phyloP scores from a whole-genome alignment of 2,113 vertebrate genomes.

The Pedionomus torquatus region DNA sequence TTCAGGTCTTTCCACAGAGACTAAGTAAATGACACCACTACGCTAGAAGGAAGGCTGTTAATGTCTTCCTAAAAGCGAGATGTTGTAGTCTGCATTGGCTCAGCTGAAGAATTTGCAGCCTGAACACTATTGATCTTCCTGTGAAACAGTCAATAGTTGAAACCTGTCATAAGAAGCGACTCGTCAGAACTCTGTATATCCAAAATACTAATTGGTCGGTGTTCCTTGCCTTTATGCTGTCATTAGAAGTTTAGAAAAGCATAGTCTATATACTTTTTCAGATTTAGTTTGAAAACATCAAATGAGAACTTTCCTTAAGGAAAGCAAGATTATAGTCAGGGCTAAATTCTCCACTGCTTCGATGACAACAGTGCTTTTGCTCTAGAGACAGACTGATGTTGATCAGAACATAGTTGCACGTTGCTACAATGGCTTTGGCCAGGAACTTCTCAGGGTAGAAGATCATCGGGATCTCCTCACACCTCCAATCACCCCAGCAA shows the following conservation, averaged over 20 bases:
- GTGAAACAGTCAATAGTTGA: constrained; percentile 20
- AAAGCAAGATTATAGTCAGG: background rate
- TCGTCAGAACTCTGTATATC: background rate
- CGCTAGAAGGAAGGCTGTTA: background rate
- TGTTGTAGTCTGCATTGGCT: background rate
- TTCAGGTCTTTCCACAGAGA: background rate
- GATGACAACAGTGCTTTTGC: background rate
- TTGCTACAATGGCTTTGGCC: background rate
- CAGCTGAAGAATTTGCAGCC: background rate
- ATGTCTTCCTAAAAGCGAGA: background rate
- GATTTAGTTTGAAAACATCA: background rate
- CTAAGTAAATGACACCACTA: background rate
- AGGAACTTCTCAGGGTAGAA: background rate
- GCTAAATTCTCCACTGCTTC: background rate
- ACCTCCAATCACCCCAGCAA: background rate
- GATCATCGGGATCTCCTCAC: background rate
- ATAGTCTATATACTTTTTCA: background rate
- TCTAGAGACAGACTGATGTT: background rate
- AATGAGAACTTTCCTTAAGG: background rate
- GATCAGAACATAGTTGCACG: background rate
- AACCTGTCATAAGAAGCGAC: background rate
- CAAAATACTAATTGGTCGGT: background rate
- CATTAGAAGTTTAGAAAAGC: background rate
- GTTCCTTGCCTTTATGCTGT: background rate
- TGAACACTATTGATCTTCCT: constrained; percentile 41